Conservation (phyloP, 2,113 vertebrate species). For the Mesembrinibis cayennensis region DNA sequence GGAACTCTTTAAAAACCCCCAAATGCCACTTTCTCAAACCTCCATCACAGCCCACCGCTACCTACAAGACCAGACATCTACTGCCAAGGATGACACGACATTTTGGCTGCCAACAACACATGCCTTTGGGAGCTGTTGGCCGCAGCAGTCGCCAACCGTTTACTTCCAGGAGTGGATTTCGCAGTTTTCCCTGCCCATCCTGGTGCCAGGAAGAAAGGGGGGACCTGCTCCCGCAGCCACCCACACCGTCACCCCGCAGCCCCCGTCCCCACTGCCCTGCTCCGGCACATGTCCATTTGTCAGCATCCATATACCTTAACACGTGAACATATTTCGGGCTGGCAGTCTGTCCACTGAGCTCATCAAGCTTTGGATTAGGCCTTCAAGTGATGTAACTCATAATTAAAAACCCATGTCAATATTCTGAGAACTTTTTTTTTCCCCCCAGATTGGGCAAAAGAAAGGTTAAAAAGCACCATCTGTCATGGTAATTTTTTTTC, state of each 20-base stretch:
- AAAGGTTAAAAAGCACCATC: constrained; percentile 60
- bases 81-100: neutral
- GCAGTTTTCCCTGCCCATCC: neutral
- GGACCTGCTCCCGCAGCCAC: fast-evolving
- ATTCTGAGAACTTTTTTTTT: neutral
- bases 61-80: neutral
- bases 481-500: neutral
- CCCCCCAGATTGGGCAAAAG: neutral
- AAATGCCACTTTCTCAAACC: neutral
- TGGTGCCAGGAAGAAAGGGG: neutral
- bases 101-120: neutral
- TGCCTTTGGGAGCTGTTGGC: neutral
- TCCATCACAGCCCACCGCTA: neutral
- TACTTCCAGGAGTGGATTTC: neutral
- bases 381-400: neutral
- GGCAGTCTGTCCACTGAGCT: neutral
- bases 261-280: fast-evolving
- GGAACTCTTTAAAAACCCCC: neutral
- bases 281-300: fast-evolving
- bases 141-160: fast-evolving
- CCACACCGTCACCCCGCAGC: neutral
- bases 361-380: neutral
- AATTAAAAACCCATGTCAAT: neutral
- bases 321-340: fast-evolving
- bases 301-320: neutral